phyloP scores from a whole-genome alignment of 2,888 invertebrate species.

The Amphimallon solstitiale region DNA sequence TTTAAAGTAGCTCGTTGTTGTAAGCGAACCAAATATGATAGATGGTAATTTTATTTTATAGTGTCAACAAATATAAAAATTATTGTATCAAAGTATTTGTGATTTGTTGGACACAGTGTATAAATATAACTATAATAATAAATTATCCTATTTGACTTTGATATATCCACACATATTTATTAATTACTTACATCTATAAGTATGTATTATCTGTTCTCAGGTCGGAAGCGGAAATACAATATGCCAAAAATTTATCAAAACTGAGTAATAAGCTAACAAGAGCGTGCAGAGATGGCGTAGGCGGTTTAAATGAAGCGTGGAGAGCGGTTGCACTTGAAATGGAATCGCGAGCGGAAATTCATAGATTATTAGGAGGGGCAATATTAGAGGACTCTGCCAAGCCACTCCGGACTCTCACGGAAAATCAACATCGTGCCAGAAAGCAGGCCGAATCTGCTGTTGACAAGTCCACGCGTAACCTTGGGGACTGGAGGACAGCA shows the following conservation, averaged over 20 bases:
- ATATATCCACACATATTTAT: too few relatives aligned
- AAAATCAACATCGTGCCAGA: constrained; percentile 76
- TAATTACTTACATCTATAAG: background rate
- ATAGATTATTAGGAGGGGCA: constrained; percentile 72
- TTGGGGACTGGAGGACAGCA: constrained; percentile 86
- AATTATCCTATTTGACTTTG: too few relatives aligned
- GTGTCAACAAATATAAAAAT: background rate
- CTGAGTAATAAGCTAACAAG: constrained; percentile 86
- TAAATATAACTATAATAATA: too few relatives aligned
- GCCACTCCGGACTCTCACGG: constrained; percentile 80
- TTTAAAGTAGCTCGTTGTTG: too few relatives aligned
- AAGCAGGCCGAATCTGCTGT: constrained; percentile 82
- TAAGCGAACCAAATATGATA: too few relatives aligned
- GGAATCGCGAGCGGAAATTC: constrained; percentile 91
- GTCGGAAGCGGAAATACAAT: constrained; percentile 89
- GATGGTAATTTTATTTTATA: too few relatives aligned
- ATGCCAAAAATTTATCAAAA: constrained; percentile 90
- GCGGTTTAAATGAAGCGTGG: constrained; percentile 90
- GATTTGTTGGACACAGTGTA: too few relatives aligned
- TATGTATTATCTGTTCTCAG: constrained; percentile 66
- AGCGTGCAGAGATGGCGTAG: constrained; percentile 81
- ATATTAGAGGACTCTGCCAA: constrained; percentile 89
- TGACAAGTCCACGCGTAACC: constrained; percentile 83
- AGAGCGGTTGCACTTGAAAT: constrained; percentile 90
- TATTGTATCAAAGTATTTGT: too few relatives aligned